Evolutionary conservation across 1,140 invertebrate species (phyloP).

Genomic region (Copidosoma floridanum): DNA sequence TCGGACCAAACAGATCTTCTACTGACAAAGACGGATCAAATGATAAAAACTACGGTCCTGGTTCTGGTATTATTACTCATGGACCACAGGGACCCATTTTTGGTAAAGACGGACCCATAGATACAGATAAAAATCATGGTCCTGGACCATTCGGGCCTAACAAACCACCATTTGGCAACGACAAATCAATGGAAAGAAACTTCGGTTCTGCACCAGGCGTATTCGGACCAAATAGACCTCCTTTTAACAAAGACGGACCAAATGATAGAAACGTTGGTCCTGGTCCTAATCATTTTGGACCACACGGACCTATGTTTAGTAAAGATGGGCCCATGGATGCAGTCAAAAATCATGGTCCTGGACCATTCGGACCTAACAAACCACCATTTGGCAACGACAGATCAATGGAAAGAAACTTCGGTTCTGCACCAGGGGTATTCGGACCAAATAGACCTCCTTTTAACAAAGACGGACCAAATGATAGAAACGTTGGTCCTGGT

Average conservation of each 20-base stretch:
- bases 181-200: no score
- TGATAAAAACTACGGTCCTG: not conserved
- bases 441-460: conserved; percentile 3
- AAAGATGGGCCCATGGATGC: not conserved
- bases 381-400: conserved; percentile 1
- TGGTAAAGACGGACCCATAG: not conserved
- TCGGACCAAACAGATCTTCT: not conserved
- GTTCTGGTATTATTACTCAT: no score
- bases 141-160: not conserved
- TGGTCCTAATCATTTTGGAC: not conserved
- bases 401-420: conserved; percentile 12
- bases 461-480: not conserved
- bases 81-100: not conserved
- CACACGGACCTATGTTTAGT: conserved; percentile 11
- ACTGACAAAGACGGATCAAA: conserved; percentile 8
- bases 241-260: not conserved
- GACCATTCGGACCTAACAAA: not conserved
- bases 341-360: conserved; percentile 7
- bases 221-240: not conserved
- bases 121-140: conserved; percentile 14
- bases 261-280: conserved; percentile 4
- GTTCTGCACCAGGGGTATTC: not conserved
- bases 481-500: conserved; percentile 3
- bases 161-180: not conserved
- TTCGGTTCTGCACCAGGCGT: no score